phyloP scores from a whole-genome alignment of 2,797 vertebrate genomes.

The Hozukius guyotensis region DNA sequence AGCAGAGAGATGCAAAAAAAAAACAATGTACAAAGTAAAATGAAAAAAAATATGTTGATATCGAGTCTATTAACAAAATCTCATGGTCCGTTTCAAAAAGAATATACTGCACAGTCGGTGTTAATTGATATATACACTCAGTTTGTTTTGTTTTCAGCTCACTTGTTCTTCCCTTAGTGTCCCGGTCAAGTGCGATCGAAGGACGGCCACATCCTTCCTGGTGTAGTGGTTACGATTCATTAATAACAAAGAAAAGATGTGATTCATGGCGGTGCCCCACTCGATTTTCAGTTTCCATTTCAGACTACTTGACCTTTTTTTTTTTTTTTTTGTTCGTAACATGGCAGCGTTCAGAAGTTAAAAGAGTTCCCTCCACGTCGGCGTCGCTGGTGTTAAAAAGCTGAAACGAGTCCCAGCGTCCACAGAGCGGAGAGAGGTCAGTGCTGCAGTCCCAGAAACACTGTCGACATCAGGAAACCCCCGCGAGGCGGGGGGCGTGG shows the following conservation, averaged over 20 bases:
- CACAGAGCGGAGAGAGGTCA: not conserved
- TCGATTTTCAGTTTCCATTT: constrained; percentile 17
- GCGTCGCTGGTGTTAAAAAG: constrained; percentile 14
- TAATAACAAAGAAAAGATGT: constrained; percentile 8
- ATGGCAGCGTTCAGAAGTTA: constrained; percentile 45
- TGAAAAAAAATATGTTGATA: constrained; percentile 12
- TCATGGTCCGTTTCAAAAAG: constrained; percentile 44
- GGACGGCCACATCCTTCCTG: constrained; percentile 9
- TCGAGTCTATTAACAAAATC: constrained; percentile 57
- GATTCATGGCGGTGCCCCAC: constrained; percentile 35
- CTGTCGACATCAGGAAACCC: constrained; percentile 27
- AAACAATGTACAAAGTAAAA: constrained; percentile 43
- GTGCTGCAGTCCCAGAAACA: not conserved
- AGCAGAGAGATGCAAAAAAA: constrained; percentile 41
- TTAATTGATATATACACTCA: constrained; percentile 56
- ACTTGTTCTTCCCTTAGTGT: constrained; percentile 1
- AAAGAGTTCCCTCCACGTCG: constrained; percentile 4
- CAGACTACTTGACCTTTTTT: not conserved
- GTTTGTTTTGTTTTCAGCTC: constrained; percentile 22
- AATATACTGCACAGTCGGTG: constrained; percentile 56
- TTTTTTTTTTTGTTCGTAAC: not conserved
- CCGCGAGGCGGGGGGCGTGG: not conserved
- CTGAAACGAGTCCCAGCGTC: constrained; percentile 4
- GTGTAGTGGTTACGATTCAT: constrained; percentile 51
- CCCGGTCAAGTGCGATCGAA: constrained; percentile 3